Conservation (phyloP, 92 coral and sea anemone genomes). For the Umimayanthus chanpuru region DNA sequence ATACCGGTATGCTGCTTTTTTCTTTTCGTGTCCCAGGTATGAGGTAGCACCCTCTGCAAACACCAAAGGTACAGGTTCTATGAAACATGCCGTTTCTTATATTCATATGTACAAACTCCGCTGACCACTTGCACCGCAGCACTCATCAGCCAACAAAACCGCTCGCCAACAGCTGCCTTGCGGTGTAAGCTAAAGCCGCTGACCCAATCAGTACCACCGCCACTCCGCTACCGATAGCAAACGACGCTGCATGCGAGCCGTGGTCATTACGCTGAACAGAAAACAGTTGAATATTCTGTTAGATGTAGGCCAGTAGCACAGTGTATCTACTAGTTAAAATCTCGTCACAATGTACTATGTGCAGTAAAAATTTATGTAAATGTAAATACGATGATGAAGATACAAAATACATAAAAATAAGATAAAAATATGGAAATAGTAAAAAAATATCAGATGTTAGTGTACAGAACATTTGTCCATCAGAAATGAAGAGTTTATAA, state of each 20-base stretch:
- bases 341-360: no score
- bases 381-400: no score
- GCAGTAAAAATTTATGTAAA: no score
- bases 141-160: background rate
- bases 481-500: background rate
- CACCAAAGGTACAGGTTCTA: background rate
- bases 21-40: background rate
- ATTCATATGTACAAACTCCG: background rate
- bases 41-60: background rate
- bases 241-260: conserved; percentile 49
- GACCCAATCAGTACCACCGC: conserved; percentile 76
- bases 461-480: background rate
- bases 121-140: conserved; percentile 23
- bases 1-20: background rate
- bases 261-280: conserved; percentile 16
- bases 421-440: no score
- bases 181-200: conserved; percentile 59
- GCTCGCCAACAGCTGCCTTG: conserved; percentile 54
- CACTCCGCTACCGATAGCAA: conserved; percentile 82
- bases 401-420: no score
- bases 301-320: background rate
- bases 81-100: background rate
- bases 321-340: no score
- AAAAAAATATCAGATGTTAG: background rate
- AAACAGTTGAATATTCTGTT: background rate